Conservation (phyloP, 2,888 invertebrate genomes). For the Epirrhoe alternata region DNA sequence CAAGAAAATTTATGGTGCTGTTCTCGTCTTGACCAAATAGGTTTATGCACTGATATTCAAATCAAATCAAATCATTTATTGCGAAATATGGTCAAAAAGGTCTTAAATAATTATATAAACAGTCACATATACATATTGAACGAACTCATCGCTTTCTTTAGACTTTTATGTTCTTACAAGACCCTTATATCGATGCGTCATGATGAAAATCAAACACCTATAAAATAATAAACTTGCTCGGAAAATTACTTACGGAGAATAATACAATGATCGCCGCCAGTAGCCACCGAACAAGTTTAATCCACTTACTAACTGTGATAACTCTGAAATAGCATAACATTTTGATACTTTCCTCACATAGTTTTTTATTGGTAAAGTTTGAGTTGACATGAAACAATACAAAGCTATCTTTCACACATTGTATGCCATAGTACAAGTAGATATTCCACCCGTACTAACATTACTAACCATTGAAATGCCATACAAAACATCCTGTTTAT, state of each 20-base stretch:
- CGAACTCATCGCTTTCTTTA: too few relatives aligned
- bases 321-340: conserved; percentile 31
- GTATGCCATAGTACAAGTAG: neutral
- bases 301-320: conserved; percentile 38
- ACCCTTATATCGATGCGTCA: too few relatives aligned
- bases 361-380: conserved; percentile 15
- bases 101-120: too few relatives aligned
- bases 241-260: conserved; percentile 27
- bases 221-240: conserved; percentile 22
- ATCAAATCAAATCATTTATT: too few relatives aligned
- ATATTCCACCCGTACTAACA: neutral
- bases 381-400: conserved; percentile 2
- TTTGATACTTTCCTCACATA: conserved; percentile 29
- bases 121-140: too few relatives aligned
- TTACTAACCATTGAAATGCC: neutral
- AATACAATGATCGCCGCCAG: conserved; percentile 19
- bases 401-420: neutral
- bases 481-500: too few relatives aligned
- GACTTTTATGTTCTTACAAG: too few relatives aligned
- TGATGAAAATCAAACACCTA: too few relatives aligned
- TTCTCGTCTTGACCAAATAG: neutral
- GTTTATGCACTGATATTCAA: neutral
- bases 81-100: too few relatives aligned
- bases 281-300: conserved; percentile 31
- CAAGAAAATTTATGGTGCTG: neutral